Percentiles rank a stretch among this genome's conserved stretches.
Evolutionary conservation across 2,888 invertebrate species (phyloP).

Genomic region (Drosophila quinaria): DNA sequence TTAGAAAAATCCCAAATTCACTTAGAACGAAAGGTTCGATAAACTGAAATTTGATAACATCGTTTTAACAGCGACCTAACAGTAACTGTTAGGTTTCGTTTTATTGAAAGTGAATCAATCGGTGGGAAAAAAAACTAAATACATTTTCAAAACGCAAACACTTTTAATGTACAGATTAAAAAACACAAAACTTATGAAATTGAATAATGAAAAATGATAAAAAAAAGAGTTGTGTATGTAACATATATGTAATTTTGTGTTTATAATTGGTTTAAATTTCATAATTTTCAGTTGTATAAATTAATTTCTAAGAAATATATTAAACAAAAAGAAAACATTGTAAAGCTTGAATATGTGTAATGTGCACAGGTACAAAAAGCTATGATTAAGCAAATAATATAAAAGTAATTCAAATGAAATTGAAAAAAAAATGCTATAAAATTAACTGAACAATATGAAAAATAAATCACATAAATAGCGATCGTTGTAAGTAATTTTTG

Average conservation of each 20-base stretch:
- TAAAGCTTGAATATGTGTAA: constrained; percentile 65
- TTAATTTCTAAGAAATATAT: constrained; percentile 56
- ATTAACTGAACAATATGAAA: constrained; percentile 25
- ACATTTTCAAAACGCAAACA: constrained; percentile 25
- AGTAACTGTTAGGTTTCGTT: constrained; percentile 13
- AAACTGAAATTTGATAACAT: background rate
- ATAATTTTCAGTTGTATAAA: constrained; percentile 70
- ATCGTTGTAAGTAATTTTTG: constrained; percentile 75
- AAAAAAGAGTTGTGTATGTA: constrained; percentile 39
- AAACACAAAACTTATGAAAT: constrained; percentile 13
- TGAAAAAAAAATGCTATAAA: constrained; percentile 35
- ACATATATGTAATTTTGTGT: constrained; percentile 49
- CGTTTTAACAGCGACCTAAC: constrained; percentile 15
- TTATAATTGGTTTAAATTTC: constrained; percentile 48
- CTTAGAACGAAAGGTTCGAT: background rate
- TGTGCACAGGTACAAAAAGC: constrained; percentile 74
- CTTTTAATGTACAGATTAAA: constrained; percentile 58
- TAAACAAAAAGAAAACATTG: constrained; percentile 39
- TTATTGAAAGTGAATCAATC: constrained; percentile 1
- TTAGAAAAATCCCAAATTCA: constrained; percentile 16
- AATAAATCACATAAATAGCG: constrained; percentile 40
- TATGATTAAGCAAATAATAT: constrained; percentile 57
- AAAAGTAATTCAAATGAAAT: constrained; percentile 37
- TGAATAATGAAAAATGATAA: constrained; percentile 19
- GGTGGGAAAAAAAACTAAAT: constrained; percentile 23